Percentiles rank a stretch among this genome's conserved stretches.
Evolutionary conservation across 2,797 vertebrate genomes (phyloP).

Genomic region (Macropodus opercularis): DNA sequence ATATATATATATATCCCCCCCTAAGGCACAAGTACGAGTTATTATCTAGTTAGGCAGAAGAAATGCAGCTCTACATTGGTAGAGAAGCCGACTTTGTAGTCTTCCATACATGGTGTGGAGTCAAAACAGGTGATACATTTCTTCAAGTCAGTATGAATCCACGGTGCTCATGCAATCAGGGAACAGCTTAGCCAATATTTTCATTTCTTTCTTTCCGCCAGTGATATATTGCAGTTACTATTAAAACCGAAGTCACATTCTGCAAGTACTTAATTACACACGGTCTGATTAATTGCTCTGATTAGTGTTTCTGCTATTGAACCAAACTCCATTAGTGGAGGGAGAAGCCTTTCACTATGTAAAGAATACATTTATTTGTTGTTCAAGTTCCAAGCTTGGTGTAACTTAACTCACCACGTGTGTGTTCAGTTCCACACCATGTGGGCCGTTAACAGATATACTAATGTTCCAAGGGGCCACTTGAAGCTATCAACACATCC

Average conservation of each 20-base stretch:
- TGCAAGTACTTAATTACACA: too few relatives aligned
- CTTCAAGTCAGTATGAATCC: slow-evolving; percentile 33
- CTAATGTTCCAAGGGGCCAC: slow-evolving; percentile 73
- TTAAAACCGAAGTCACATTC: too few relatives aligned
- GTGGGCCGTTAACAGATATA: slow-evolving; percentile 61
- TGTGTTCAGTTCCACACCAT: slow-evolving; percentile 60
- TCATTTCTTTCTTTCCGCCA: too few relatives aligned
- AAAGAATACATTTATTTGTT: neutral
- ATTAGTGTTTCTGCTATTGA: too few relatives aligned
- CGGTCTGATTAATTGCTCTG: too few relatives aligned
- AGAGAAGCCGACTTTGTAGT: slow-evolving; percentile 2
- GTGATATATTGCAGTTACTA: too few relatives aligned
- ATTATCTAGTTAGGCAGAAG: slow-evolving; percentile 11
- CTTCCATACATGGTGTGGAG: neutral
- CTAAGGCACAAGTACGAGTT: slow-evolving; percentile 5
- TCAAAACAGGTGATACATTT: neutral
- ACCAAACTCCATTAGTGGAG: too few relatives aligned
- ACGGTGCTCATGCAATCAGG: slow-evolving; percentile 11
- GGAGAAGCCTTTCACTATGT: too few relatives aligned
- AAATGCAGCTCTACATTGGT: slow-evolving; percentile 15
- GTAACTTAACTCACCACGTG: slow-evolving; percentile 70
- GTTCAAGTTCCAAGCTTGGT: slow-evolving; percentile 9
- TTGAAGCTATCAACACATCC: slow-evolving; percentile 75
- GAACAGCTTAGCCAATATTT: neutral
- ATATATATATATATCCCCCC: slow-evolving; percentile 34